Evolutionary conservation across 1,140 invertebrate species (phyloP).

Genomic region (Nasonia longicornis): DNA sequence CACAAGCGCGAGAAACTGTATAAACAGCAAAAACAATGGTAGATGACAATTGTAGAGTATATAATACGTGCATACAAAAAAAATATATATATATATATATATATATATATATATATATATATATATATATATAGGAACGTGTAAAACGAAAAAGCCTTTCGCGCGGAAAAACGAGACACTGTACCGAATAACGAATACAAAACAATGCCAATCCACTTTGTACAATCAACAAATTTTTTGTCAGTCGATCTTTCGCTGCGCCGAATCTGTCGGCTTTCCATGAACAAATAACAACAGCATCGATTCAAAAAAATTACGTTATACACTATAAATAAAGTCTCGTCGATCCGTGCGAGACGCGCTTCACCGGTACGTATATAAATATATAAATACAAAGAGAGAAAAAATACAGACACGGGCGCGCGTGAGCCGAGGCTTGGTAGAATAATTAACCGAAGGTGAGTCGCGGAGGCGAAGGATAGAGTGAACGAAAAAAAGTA

Average conservation of each 20-base stretch:
- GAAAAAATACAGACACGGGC: not conserved
- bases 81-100: not conserved
- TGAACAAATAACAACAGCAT: not conserved
- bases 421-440: not conserved
- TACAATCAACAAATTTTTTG: not conserved
- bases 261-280: not conserved
- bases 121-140: not conserved
- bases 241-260: too few relatives aligned
- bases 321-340: not conserved
- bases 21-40: slow-evolving; percentile 10
- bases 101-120: too few relatives aligned
- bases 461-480: not conserved
- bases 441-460: slow-evolving; percentile 22
- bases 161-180: slow-evolving; percentile 22
- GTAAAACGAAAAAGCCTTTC: slow-evolving; percentile 13
- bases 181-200: too few relatives aligned
- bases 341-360: slow-evolving; percentile 2
- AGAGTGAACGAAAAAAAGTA: not conserved
- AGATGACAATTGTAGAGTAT: slow-evolving; percentile 9
- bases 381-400: not conserved
- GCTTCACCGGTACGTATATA: not conserved
- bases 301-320: not conserved
- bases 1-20: slow-evolving; percentile 8
- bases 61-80: not conserved
- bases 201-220: not conserved